Percentiles rank a stretch among this genome's conserved stretches.
phyloP scores from a whole-genome alignment of 2,797 vertebrate genomes.

The Girardinus metallicus region DNA sequence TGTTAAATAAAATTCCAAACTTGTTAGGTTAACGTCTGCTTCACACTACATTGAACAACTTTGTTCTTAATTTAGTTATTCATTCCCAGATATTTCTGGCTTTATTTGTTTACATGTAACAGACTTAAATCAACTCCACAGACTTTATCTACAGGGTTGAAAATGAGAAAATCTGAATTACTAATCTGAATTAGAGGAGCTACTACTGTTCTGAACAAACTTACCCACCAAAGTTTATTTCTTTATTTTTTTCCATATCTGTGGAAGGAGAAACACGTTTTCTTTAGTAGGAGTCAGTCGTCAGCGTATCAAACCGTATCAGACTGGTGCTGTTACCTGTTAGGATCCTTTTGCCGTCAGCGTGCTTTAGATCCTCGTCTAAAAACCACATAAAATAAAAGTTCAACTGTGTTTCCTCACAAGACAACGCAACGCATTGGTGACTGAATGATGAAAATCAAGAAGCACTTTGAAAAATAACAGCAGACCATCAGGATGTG shows the following conservation, averaged over 20 bases:
- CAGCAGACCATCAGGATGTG: neutral
- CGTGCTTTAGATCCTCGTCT: conserved; percentile 84
- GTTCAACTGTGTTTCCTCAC: neutral
- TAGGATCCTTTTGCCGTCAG: conserved; percentile 81
- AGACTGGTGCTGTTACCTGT: conserved; percentile 79
- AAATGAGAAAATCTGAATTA: neutral
- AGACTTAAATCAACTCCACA: neutral
- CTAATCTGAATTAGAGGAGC: neutral
- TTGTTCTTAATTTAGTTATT: neutral
- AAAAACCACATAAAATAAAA: conserved; percentile 24
- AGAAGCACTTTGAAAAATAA: neutral
- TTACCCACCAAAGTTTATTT: conserved; percentile 88
- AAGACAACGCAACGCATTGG: neutral
- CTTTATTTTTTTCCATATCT: conserved; percentile 82
- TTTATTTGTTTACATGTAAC: neutral
- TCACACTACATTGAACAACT: neutral
- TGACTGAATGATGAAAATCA: too few relatives aligned
- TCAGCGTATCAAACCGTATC: neutral
- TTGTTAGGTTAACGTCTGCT: neutral
- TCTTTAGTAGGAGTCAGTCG: neutral
- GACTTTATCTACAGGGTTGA: neutral
- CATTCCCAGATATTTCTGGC: neutral
- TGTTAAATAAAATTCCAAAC: neutral
- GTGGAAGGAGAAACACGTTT: conserved; percentile 39
- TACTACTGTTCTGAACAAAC: conserved; percentile 29